Base-by-base conservation (phyloP, 2,113 vertebrate species). In the Noturus placidus region DNA sequence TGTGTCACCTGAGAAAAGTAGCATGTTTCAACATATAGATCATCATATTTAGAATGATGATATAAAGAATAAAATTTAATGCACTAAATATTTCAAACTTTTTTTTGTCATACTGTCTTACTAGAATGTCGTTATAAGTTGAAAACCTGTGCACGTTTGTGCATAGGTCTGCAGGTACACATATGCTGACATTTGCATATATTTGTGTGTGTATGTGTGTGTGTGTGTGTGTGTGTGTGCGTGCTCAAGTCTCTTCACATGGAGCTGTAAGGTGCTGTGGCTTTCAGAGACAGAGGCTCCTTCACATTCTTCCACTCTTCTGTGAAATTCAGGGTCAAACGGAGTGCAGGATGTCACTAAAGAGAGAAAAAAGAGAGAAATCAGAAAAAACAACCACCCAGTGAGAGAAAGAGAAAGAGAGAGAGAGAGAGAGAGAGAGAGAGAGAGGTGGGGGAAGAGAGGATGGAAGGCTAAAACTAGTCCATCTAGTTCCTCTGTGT, bases 271-370 rank as follows among this genome's bases (percentile, higher is more conserved):
- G 70, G 42, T 84, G 38, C n/a, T 83, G 59, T 84, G 70, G 57
- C 59, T 80, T 87, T 87, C 57, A 70, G 50, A 81, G 46, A 82
- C 33, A 54, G 69, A 83, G 72, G 81, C 82, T 78, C 79, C 54
- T 74, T 70, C 79, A 87, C 86, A 87, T 87, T 82, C 86, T 82
- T 80, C 54, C 86, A 87, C 65, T 87, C 25, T 63, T 78, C 70
- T 87, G 87, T 87, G 87, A 87, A 78, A 84, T 77, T 4, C 87
- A 83, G 82, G 87, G 81, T 87, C 81, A 87, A 87, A 65, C 14
- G 33, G 67, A 82, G 79, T 82, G 86, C 86, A 72, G 65, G 52
- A 65, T 82, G 79, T 74, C 78, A 87, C 79, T n/a, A 57, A 72
- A 67, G 33, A 70, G 38, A 72, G n/a, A 67, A 84, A 77, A 82